A percentile compares a stretch with the other conserved stretches of the same genome.
phyloP scores from a whole-genome alignment of 2,888 invertebrate genomes.

The Pseudococcus longispinus region DNA sequence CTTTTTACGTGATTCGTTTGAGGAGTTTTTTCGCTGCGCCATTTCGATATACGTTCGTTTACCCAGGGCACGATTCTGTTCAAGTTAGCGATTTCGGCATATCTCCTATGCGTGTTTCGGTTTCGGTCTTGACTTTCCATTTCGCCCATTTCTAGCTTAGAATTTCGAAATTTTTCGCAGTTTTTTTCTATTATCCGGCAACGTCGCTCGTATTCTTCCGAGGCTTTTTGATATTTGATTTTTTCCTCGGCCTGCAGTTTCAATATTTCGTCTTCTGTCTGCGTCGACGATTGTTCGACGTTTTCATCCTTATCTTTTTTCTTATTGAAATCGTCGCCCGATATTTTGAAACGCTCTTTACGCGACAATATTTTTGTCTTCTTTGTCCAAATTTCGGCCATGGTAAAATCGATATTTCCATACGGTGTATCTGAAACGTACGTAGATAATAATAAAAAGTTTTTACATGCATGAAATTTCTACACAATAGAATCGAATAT shows the following conservation, averaged over 20 bases:
- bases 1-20: background rate
- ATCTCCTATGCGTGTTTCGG: background rate
- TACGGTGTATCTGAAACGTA: background rate
- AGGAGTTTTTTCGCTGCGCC: background rate
- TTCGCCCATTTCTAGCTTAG: background rate
- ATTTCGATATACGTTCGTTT: constrained; percentile 39
- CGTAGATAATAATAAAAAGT: background rate
- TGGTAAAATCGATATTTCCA: background rate
- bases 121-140: background rate
- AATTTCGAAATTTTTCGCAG: constrained; percentile 22
- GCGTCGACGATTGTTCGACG: background rate
- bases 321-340: constrained; percentile 38
- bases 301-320: constrained; percentile 44
- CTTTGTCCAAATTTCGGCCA: constrained; percentile 49
- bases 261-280: constrained; percentile 23
- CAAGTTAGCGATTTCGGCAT: constrained; percentile 27
- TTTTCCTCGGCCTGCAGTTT: constrained; percentile 17
- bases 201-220: background rate
- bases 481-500: background rate
- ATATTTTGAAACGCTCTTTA: constrained; percentile 50
- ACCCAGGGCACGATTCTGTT: constrained; percentile 47
- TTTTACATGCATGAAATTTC: background rate
- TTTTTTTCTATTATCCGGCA: background rate
- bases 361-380: constrained; percentile 50
- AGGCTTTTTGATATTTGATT: constrained; percentile 20